These are phyloP conservation scores for Lerista edwardsae DNA, from an alignment of 2,797 vertebrate species.

Conservation along the genomic window DNA sequence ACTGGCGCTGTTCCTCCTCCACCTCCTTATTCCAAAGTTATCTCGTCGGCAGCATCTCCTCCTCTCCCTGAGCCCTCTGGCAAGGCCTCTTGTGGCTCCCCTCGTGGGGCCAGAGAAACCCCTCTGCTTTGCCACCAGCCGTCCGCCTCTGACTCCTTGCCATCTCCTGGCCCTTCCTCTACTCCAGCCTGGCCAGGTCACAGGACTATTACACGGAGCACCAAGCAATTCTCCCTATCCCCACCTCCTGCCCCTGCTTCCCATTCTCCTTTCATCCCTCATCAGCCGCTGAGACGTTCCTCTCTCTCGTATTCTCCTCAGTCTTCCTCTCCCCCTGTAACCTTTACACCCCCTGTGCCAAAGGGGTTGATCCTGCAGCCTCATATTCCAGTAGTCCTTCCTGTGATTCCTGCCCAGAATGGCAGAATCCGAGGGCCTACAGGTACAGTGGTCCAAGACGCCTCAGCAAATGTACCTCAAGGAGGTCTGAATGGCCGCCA, in stretches of 20 bases:
- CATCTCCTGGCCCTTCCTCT: constrained; percentile 82
- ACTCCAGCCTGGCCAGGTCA: constrained; percentile 81
- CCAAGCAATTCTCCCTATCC: constrained; percentile 86
- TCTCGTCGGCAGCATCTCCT: constrained; percentile 71
- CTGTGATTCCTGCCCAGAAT: constrained; percentile 76
- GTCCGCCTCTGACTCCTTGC: constrained; percentile 81
- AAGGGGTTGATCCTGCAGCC: constrained; percentile 77
- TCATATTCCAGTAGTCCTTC: constrained; percentile 78
- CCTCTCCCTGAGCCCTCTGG: constrained; percentile 11
- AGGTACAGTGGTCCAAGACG: constrained; percentile 68
- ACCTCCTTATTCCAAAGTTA: constrained; percentile 80
- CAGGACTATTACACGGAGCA: constrained; percentile 75
- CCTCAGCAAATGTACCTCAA: constrained; percentile 39
- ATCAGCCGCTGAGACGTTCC: constrained; percentile 68
- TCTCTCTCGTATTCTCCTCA: constrained; percentile 79
- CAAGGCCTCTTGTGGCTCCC: constrained; percentile 73
- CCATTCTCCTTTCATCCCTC: constrained; percentile 69
- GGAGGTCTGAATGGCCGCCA: constrained; percentile 49
- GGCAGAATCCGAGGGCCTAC: constrained; percentile 76
- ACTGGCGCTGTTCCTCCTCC: constrained; percentile 76
- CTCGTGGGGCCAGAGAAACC: constrained; percentile 28
- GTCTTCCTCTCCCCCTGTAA: constrained; percentile 76
- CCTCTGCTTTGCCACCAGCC: constrained; percentile 55
- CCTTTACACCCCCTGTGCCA: constrained; percentile 77
- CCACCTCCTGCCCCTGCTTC: constrained; percentile 82